phyloP scores from a whole-genome alignment of 2,888 invertebrate genomes.

The Drosophila nr. medialis region DNA sequence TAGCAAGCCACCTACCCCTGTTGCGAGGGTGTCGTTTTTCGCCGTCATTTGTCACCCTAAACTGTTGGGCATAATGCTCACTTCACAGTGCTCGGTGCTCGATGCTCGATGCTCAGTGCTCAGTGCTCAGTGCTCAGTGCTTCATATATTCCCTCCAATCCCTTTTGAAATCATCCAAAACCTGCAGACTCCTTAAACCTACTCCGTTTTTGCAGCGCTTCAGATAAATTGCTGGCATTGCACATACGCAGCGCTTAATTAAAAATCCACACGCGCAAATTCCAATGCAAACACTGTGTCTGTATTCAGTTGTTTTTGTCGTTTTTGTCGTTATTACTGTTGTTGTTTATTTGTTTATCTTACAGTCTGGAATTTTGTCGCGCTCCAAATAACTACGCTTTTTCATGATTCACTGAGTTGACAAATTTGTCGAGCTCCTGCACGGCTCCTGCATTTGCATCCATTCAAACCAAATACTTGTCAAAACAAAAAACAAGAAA shows the following conservation, averaged over 20 bases:
- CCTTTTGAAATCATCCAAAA: neutral
- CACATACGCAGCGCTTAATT: slow-evolving; percentile 70
- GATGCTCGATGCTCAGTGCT: neutral
- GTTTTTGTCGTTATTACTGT: slow-evolving; percentile 15
- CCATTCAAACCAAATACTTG: slow-evolving; percentile 36
- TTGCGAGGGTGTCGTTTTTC: slow-evolving; percentile 33
- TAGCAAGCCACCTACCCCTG: neutral
- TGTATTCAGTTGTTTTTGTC: slow-evolving; percentile 39
- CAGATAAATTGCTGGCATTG: slow-evolving; percentile 52
- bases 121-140: slow-evolving; percentile 11
- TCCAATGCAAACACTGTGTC: slow-evolving; percentile 66
- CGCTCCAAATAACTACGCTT: slow-evolving; percentile 63
- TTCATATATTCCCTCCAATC: neutral
- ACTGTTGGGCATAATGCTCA: slow-evolving; percentile 52
- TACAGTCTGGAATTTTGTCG: slow-evolving; percentile 44
- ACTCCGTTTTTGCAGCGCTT: slow-evolving; percentile 4
- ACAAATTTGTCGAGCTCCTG: slow-evolving; percentile 61
- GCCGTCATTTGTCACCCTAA: slow-evolving; percentile 56
- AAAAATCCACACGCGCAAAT: slow-evolving; percentile 69
- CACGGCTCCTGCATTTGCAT: slow-evolving; percentile 10
- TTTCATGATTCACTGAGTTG: slow-evolving; percentile 74
- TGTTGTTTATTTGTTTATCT: slow-evolving; percentile 29
- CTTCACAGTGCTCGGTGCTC: slow-evolving; percentile 18
- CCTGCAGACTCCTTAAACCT: slow-evolving; percentile 22
- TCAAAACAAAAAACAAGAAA: slow-evolving; percentile 23